Conservation (phyloP, 2,797 vertebrate genomes). For the Melanotaenia parkinsoni region DNA sequence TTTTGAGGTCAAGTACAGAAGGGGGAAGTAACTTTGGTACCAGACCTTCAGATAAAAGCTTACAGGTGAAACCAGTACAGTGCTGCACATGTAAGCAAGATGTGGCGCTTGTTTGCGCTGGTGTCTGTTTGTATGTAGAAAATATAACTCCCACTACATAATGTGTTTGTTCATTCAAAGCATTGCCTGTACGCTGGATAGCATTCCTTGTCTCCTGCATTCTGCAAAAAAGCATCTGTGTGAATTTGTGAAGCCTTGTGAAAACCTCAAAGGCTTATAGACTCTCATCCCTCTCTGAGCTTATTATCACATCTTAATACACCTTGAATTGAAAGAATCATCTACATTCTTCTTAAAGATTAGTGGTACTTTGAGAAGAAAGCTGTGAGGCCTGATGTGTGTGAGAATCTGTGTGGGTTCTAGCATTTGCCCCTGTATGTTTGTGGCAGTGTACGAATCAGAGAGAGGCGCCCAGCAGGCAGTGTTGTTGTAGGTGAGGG, state of each 20-base stretch:
- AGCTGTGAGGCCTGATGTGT: constrained; percentile 9
- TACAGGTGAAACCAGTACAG: constrained; percentile 78
- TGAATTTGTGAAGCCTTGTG: constrained; percentile 37
- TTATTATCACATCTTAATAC: constrained; percentile 11
- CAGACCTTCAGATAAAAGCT: constrained; percentile 78
- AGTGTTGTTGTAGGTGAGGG: constrained; percentile 83
- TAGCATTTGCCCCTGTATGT: constrained; percentile 52
- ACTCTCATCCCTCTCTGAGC: constrained; percentile 3
- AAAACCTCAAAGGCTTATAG: constrained; percentile 17
- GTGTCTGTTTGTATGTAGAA: constrained; percentile 77
- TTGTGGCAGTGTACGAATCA: constrained; percentile 71
- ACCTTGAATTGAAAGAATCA: constrained; percentile 18
- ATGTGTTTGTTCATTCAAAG: constrained; percentile 74
- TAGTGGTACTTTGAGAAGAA: constrained; percentile 12
- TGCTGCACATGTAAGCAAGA: constrained; percentile 75
- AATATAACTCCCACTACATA: constrained; percentile 72
- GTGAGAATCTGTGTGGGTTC: constrained; percentile 53
- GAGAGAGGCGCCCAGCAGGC: constrained; percentile 76
- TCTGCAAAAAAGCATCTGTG: constrained; percentile 56
- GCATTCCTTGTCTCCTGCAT: constrained; percentile 62
- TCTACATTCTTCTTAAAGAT: constrained; percentile 49
- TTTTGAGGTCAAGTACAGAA: constrained; percentile 80
- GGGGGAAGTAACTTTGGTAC: constrained; percentile 75
- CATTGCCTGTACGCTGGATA: constrained; percentile 66
- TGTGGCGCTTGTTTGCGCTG: constrained; percentile 76